Base-by-base conservation (phyloP, 2,888 invertebrate species). In the Drosophila ezoana region DNA sequence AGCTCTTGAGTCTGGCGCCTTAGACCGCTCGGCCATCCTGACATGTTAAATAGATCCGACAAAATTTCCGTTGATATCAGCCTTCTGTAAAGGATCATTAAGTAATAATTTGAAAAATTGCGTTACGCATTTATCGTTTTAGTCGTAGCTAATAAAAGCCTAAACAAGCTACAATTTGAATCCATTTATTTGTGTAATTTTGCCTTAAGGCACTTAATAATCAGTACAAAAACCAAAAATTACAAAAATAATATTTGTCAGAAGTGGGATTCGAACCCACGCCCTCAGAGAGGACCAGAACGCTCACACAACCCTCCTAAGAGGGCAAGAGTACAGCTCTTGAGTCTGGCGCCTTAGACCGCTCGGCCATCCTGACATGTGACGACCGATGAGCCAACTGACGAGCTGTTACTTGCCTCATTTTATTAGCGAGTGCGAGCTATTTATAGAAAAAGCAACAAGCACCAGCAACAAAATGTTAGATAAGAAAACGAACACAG, bases 11-110 rank as follows among this genome's bases (percentile, higher is more conserved):
- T 90, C 90, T 90, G 90, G 90, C 91, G 91, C 91, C 91, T 91
- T 91, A 91, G 91, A 91, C 91, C 91, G 90, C 91, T 91, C 91
- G 91, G 90, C 91, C 91, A 91, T 90, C 90, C 90, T 90, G 90
- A 90, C 90, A 70, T 71, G 54, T 2, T 1, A 8, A 8, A 2
- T 8, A 2, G 0, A 2, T 0, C 0, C 8, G 28, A 28, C 28
- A 28, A 8, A 8, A 28, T 28, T 28, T 28, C 28, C 1, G 8
- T 8, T 28, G 8, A 28, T 8, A 8, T 28, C 8, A 8, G 8
- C 2, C 28, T 8, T 8, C 8, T 28, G 0, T 28, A 8, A 28
- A 28, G 28, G 28, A 28, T 28, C 28, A 28, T 28, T 28, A 23
- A 6, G 23, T 6, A 23, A 23, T 23, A 23, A 23, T 23, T 5